Evolutionary conservation across 35 echinoderm and acorn worm genomes (phyloP).

Genomic region (Lytechinus pictus): DNA sequence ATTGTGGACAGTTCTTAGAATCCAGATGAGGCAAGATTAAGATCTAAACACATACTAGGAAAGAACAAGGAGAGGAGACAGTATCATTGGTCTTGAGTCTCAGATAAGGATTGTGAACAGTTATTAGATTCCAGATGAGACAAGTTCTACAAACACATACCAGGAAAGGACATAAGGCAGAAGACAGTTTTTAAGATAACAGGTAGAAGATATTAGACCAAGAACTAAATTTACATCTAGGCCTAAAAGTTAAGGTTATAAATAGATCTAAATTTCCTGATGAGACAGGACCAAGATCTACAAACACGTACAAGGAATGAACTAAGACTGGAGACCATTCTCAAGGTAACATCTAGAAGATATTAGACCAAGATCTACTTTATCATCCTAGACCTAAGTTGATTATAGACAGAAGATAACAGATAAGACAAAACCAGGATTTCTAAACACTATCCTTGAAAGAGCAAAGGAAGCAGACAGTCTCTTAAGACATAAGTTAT

Average conservation of each 20-base stretch:
- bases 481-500: no score
- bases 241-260: no score
- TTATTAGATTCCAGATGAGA: constrained; percentile 10
- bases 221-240: background rate
- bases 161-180: constrained; percentile 44
- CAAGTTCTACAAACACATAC: constrained; percentile 87
- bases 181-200: constrained; percentile 69
- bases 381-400: background rate
- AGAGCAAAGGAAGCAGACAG: no score
- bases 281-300: no score
- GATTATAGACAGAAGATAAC: background rate
- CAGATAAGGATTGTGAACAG: no score
- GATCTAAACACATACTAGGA: background rate
- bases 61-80: background rate
- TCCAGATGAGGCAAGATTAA: no score
- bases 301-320: background rate
- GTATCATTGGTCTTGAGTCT: no score
- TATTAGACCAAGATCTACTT: background rate
- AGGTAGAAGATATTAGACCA: background rate
- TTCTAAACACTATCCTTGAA: no score
- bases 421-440: background rate
- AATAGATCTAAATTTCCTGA: no score
- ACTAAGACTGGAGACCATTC: background rate
- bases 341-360: background rate
- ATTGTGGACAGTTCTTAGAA: no score